A percentile compares a stretch with the other conserved stretches of the same genome.
Conservation (phyloP, 2,797 vertebrate species). For the Eutrigla gurnardus region DNA sequence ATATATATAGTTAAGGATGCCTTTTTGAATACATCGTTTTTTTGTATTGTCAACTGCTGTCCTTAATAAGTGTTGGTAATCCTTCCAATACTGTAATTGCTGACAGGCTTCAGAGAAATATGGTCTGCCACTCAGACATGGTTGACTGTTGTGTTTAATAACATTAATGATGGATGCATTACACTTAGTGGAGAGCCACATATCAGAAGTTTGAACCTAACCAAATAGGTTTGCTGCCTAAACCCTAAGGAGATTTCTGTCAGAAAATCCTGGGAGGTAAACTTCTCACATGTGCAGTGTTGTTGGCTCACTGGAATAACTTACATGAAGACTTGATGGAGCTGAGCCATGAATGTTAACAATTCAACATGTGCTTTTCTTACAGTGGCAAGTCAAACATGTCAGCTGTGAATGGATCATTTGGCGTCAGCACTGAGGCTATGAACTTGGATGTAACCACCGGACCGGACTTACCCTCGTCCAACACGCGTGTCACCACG, state of each 20-base stretch:
- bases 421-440: too few relatives aligned
- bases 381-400: background rate
- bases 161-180: background rate
- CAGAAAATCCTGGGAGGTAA: too few relatives aligned
- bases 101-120: background rate
- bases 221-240: too few relatives aligned
- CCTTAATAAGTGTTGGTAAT: background rate
- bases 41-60: background rate
- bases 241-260: too few relatives aligned
- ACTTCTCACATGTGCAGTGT: too few relatives aligned
- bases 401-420: background rate
- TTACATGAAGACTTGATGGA: background rate
- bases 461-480: constrained; percentile 49
- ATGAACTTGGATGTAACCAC: background rate
- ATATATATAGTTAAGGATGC: background rate
- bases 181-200: background rate
- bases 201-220: too few relatives aligned
- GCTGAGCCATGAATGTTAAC: background rate
- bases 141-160: background rate
- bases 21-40: background rate
- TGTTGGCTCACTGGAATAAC: too few relatives aligned
- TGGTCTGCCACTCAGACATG: too few relatives aligned
- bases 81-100: background rate
- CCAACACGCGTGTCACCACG: constrained; percentile 66
- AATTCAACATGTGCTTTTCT: background rate